Evolutionary conservation across 1,140 invertebrate species (phyloP).

Genomic region (Melitaea cinxia): DNA sequence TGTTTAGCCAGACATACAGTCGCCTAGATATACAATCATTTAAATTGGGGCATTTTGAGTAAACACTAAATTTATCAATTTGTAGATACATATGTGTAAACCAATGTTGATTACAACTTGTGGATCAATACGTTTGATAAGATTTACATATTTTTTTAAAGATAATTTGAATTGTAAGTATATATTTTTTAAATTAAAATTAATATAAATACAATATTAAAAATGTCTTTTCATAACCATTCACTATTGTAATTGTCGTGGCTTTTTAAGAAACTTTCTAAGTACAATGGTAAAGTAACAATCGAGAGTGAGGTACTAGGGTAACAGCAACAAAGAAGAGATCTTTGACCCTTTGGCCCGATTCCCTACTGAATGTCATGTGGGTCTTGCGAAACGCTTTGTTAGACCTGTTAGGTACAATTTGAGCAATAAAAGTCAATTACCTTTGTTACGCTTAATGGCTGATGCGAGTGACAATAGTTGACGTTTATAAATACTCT

Average conservation of each 20-base stretch:
- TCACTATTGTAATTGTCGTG: neutral
- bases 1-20: conserved; percentile 25
- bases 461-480: conserved; percentile 6
- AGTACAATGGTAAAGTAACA: conserved; percentile 15
- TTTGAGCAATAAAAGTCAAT: conserved; percentile 32
- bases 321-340: conserved; percentile 43
- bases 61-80: neutral
- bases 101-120: conserved; percentile 2
- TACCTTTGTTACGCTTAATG: conserved; percentile 26
- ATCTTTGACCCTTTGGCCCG: conserved; percentile 57
- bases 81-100: neutral
- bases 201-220: neutral
- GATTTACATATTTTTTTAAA: neutral
- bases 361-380: conserved; percentile 43
- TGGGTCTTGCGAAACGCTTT: conserved; percentile 29
- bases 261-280: neutral
- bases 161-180: neutral
- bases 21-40: conserved; percentile 6
- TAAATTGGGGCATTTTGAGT: neutral
- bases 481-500: neutral
- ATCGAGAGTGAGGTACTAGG: conserved; percentile 29
- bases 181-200: neutral
- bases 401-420: conserved; percentile 22
- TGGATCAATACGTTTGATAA: neutral
- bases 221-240: neutral